Percentiles rank a stretch among this genome's conserved stretches.
phyloP scores from a whole-genome alignment of 35 echinoderm and acorn worm species.

The Holothuria glaberrima region DNA sequence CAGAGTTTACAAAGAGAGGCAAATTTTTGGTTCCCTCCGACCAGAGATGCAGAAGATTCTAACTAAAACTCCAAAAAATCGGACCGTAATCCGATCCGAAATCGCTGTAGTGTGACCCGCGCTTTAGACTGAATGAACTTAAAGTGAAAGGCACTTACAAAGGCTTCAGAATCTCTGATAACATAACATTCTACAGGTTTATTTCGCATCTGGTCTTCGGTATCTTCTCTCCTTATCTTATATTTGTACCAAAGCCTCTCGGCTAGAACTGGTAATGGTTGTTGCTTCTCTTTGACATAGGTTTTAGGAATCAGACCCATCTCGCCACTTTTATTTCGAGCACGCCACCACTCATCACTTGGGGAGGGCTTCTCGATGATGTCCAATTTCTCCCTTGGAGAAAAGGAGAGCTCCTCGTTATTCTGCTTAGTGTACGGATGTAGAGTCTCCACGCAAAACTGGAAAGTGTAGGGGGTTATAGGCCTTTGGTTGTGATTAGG shows the following conservation, averaged over 20 bases:
- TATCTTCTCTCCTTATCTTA: neutral
- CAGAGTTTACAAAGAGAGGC: no score
- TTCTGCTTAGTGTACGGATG: constrained; percentile 27
- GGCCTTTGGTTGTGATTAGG: neutral
- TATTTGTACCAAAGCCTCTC: constrained; percentile 35
- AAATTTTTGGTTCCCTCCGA: no score
- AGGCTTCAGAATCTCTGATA: constrained; percentile 47
- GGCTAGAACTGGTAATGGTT: neutral
- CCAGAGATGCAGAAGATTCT: no score
- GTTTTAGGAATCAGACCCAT: constrained; percentile 31
- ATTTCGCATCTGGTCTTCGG: neutral
- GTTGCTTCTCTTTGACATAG: constrained; percentile 31
- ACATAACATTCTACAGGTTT: constrained; percentile 25
- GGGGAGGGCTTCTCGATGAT: neutral
- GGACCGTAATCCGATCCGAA: no score
- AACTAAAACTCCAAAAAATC: no score
- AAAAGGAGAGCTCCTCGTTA: constrained; percentile 6
- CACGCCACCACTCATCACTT: constrained; percentile 6
- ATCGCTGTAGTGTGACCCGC: no score
- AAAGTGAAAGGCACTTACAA: neutral
- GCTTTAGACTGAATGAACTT: no score
- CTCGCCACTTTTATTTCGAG: constrained; percentile 30
- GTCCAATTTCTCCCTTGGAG: constrained; percentile 3
- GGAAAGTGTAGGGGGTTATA: neutral
- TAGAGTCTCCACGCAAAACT: constrained; percentile 30